Evolutionary conservation across 2,888 invertebrate genomes (phyloP).

Genomic region (Nephrotoma appendiculata): DNA sequence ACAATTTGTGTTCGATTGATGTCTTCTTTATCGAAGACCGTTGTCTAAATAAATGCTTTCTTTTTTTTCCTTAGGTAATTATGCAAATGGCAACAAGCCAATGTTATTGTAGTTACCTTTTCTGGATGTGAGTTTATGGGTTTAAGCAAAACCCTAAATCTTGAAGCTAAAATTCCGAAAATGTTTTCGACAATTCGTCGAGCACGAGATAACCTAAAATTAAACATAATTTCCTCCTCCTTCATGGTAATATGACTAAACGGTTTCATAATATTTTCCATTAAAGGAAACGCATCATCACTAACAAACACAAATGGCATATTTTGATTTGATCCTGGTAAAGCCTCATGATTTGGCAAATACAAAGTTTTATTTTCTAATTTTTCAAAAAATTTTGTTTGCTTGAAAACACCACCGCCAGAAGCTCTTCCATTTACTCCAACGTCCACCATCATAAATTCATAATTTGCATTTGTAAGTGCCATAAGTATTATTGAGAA

Average conservation of each 20-base stretch:
- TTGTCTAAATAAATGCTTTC: too few species aligned
- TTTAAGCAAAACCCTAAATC: too few species aligned
- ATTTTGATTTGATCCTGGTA: background rate
- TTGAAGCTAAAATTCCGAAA: too few species aligned
- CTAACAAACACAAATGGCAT: background rate
- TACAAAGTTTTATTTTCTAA: too few species aligned
- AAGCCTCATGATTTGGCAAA: background rate
- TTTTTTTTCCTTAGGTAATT: too few species aligned
- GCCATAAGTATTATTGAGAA: background rate
- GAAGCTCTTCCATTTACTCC: background rate
- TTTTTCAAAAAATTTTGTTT: background rate
- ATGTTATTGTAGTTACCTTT: too few species aligned
- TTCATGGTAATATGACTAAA: background rate
- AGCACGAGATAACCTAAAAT: background rate
- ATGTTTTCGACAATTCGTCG: background rate
- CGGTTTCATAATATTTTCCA: background rate
- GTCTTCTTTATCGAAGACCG: too few species aligned
- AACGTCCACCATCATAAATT: background rate
- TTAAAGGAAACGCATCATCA: slow-evolving; percentile 1
- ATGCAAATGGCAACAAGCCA: too few species aligned
- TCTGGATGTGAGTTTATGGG: too few species aligned
- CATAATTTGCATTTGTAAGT: background rate
- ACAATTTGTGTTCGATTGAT: too few species aligned
- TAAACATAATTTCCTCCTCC: background rate
- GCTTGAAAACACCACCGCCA: background rate